Percentiles rank a stretch among this genome's conserved stretches.
Conservation (phyloP, 2,113 vertebrate genomes). For the Chlorocebus sabaeus region DNA sequence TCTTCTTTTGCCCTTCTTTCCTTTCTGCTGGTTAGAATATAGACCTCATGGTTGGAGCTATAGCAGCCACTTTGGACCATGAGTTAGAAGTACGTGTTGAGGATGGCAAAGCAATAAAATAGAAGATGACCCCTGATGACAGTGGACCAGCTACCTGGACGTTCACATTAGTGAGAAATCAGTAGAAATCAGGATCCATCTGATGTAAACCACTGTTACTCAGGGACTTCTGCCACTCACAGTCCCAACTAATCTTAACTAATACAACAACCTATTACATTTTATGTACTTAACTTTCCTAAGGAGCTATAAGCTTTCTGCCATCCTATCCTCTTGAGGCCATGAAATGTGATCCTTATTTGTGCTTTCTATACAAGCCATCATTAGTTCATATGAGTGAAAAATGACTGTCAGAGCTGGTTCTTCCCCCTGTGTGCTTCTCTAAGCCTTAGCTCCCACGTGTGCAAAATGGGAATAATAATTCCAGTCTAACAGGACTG, state of each 20-base stretch:
- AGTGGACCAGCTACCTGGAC: background rate
- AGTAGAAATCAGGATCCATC: background rate
- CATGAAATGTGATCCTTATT: conserved; percentile 8
- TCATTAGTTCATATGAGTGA: background rate
- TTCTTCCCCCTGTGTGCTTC: background rate
- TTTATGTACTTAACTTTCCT: conserved; percentile 9
- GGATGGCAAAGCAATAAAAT: background rate
- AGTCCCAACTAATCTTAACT: conserved; percentile 38
- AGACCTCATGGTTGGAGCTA: background rate
- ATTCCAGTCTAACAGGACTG: background rate
- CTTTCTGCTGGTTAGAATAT: background rate
- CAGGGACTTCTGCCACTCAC: conserved; percentile 24
- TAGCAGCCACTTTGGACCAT: background rate
- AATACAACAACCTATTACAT: conserved; percentile 1
- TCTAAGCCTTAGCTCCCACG: background rate
- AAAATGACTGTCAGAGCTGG: background rate
- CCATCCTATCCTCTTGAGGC: background rate
- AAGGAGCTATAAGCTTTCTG: conserved; percentile 13
- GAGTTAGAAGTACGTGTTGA: background rate
- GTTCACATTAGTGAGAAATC: background rate
- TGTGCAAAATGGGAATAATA: background rate
- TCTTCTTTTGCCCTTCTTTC: background rate
- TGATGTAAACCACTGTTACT: background rate
- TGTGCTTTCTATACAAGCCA: background rate
- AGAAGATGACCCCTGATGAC: background rate